These are phyloP conservation scores for Platichthys stellatus DNA, from an alignment of 2,113 vertebrate species.

Conservation along the genomic window DNA sequence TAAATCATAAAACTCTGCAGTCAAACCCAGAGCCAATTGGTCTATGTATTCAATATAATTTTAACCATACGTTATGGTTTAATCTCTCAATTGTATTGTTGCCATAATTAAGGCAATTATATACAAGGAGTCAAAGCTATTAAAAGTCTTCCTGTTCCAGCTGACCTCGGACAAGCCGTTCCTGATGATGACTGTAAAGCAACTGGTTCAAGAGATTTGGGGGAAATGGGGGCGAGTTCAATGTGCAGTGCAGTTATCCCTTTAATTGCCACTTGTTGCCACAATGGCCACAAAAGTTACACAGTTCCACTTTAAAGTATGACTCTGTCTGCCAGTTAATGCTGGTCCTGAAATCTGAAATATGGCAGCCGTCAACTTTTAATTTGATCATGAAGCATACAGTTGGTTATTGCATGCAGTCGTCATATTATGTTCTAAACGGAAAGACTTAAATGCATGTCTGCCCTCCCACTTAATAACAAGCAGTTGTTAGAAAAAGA, in stretches of 20 bases:
- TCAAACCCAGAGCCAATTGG: not conserved
- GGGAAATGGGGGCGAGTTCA: not conserved
- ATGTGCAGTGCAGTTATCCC: not conserved
- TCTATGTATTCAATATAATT: not conserved
- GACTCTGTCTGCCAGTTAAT: not conserved
- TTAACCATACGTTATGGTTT: not conserved
- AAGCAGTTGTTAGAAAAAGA: slow-evolving; percentile 48
- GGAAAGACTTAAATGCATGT: slow-evolving; percentile 41
- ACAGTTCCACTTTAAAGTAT: not conserved
- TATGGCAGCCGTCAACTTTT: not conserved
- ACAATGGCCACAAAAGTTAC: not conserved
- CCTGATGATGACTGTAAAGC: not conserved
- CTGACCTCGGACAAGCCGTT: not conserved
- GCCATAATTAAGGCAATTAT: not conserved
- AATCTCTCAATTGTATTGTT: not conserved
- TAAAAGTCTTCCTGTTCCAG: not conserved
- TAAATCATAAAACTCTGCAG: not conserved
- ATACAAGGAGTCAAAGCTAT: not conserved
- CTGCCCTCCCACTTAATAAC: slow-evolving; percentile 30
- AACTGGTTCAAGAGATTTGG: not conserved
- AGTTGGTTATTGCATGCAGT: not conserved
- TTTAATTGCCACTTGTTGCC: not conserved
- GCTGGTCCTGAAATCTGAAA: not conserved
- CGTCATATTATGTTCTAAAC: slow-evolving; percentile 20
- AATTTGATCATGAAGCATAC: slow-evolving; percentile 2